phyloP scores from a whole-genome alignment of 2,113 vertebrate species.

The Myrmophylax atrothorax region DNA sequence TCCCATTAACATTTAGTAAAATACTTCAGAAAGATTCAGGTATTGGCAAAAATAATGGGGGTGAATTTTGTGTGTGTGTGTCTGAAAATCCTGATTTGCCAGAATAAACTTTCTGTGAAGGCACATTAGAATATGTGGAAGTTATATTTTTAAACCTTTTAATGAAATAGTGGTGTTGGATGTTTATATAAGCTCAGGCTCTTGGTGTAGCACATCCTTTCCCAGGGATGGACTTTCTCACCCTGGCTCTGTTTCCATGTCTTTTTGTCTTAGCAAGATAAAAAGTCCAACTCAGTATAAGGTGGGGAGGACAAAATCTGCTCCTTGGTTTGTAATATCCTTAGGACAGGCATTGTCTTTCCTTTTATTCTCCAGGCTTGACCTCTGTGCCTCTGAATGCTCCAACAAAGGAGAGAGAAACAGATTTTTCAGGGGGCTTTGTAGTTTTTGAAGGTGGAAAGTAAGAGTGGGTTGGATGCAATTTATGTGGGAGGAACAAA shows the following conservation, averaged over 20 bases:
- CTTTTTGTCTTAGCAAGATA: not conserved
- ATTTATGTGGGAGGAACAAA: not conserved
- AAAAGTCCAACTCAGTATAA: not conserved
- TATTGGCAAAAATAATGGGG: not conserved
- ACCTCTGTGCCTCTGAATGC: not conserved
- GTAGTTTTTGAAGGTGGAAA: not conserved
- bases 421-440: not conserved
- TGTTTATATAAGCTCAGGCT: not conserved
- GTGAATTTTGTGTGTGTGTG: not conserved
- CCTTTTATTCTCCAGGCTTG: not conserved
- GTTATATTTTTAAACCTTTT: not conserved
- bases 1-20: not conserved
- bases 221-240: not conserved
- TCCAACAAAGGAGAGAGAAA: not conserved
- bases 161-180: not conserved
- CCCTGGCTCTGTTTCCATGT: not conserved
- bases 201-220: not conserved
- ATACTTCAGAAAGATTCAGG: not conserved
- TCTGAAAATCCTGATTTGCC: not conserved
- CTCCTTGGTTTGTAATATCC: not conserved
- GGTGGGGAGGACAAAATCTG: not conserved
- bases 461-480: not conserved
- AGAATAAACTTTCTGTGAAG: not conserved
- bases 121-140: not conserved
- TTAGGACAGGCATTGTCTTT: not conserved